Percentiles rank a stretch among this genome's conserved stretches.
phyloP scores from a whole-genome alignment of 2,113 vertebrate species.

The Ciconia stormi region DNA sequence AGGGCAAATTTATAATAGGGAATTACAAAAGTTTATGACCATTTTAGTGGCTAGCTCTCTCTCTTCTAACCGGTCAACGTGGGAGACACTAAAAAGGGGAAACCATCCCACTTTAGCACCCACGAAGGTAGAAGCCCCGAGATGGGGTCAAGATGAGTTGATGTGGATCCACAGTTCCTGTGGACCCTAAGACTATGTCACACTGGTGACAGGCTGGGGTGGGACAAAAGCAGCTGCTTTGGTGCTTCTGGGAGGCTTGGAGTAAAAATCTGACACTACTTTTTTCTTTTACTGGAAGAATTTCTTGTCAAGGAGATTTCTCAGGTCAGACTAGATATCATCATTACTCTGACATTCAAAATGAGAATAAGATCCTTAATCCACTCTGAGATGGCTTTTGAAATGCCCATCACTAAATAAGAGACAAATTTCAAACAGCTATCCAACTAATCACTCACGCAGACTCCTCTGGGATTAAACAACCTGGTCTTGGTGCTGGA shows the following conservation, averaged over 20 bases:
- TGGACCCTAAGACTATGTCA: not conserved
- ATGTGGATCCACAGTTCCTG: not conserved
- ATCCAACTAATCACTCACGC: not conserved
- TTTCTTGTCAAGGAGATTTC: not conserved
- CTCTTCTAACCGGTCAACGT: not conserved
- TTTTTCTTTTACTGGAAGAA: not conserved
- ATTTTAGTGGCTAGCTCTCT: not conserved
- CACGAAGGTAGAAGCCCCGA: fast-evolving
- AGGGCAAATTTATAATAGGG: not conserved
- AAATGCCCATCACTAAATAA: not conserved
- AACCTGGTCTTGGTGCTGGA: not conserved
- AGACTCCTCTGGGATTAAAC: not conserved
- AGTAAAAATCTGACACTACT: not conserved
- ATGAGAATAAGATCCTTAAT: not conserved
- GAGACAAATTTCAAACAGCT: not conserved
- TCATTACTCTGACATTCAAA: not conserved
- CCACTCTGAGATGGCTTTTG: not conserved
- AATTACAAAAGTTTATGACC: not conserved
- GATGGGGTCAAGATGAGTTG: not conserved
- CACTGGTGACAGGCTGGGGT: not conserved
- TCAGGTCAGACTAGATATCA: not conserved
- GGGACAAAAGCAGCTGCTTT: not conserved
- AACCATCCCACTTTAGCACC: not conserved
- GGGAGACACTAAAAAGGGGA: not conserved
- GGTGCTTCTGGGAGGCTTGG: not conserved